A percentile compares a stretch with the other conserved stretches of the same genome.
phyloP scores from a whole-genome alignment of 2,113 vertebrate species.

The Notarius lentiginosus region DNA sequence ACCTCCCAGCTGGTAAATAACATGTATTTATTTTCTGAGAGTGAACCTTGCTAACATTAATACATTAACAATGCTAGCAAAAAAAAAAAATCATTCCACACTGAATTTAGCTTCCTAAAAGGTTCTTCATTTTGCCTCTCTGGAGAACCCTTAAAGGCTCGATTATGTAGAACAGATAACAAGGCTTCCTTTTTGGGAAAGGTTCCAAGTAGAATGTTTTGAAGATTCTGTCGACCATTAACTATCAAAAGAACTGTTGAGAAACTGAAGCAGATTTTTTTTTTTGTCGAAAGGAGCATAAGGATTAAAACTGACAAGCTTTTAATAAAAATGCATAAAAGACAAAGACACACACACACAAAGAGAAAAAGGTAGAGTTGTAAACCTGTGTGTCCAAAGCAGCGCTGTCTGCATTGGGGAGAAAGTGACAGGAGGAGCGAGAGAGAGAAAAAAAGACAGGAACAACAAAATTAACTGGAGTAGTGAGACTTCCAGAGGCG shows the following conservation, averaged over 20 bases:
- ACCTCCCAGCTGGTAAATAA: too few relatives aligned
- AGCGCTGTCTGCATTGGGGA: conserved; percentile 91
- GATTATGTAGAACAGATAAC: background rate
- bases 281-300: background rate
- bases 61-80: background rate
- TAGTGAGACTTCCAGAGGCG: conserved; percentile 18
- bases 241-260: background rate
- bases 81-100: background rate
- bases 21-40: too few relatives aligned
- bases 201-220: background rate
- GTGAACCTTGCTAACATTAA: background rate
- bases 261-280: background rate
- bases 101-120: background rate
- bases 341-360: background rate
- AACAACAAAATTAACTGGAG: conserved; percentile 22
- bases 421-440: conserved; percentile 71
- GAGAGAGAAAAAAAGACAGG: conserved; percentile 54
- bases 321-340: background rate
- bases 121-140: background rate
- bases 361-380: conserved; percentile 64
- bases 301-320: background rate
- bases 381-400: conserved; percentile 97
- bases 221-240: too few relatives aligned
- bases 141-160: background rate
- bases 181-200: background rate